phyloP scores from a whole-genome alignment of 2,797 vertebrate species.

The Eremophila alpestris region DNA sequence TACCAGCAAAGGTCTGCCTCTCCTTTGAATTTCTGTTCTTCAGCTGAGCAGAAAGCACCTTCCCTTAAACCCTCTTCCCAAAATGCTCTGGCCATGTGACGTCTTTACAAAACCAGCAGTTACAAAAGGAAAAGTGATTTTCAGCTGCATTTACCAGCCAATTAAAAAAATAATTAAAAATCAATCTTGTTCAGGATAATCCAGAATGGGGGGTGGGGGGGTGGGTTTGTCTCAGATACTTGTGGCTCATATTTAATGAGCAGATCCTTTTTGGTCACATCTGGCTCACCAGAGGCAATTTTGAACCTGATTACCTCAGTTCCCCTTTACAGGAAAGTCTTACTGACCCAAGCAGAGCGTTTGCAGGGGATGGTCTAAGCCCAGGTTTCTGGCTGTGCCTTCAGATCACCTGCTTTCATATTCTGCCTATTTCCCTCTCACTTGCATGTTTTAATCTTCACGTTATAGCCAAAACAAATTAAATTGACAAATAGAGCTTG shows the following conservation, averaged over 20 bases:
- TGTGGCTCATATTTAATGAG: background rate
- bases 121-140: background rate
- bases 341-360: background rate
- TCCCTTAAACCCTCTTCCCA: background rate
- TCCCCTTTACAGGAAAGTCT: background rate
- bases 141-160: background rate
- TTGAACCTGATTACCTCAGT: background rate
- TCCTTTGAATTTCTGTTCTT: background rate
- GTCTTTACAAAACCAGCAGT: background rate
- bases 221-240: background rate
- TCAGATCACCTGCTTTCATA: background rate
- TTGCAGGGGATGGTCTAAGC: background rate
- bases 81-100: background rate
- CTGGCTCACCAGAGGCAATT: background rate
- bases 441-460: background rate
- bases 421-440: background rate
- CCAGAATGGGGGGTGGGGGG: background rate
- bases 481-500: background rate
- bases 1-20: background rate
- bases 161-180: background rate
- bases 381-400: background rate
- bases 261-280: background rate
- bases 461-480: background rate
- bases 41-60: background rate
- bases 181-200: background rate